phyloP scores from a whole-genome alignment of 2,113 vertebrate genomes.

The Zingel zingel region DNA sequence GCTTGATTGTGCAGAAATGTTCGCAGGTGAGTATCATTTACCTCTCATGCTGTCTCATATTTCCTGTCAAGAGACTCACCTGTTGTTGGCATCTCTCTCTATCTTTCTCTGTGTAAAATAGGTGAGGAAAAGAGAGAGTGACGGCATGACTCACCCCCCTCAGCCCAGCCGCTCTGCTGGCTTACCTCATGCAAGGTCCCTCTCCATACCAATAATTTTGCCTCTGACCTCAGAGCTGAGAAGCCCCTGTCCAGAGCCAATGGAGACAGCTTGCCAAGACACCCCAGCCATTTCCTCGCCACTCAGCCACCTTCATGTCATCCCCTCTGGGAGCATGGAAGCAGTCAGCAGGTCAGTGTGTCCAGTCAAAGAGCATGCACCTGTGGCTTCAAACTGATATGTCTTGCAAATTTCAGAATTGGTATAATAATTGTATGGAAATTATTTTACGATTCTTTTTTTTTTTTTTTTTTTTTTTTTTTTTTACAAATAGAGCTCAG shows the following conservation, averaged over 20 bases:
- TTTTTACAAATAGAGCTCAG: neutral
- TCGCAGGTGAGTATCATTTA: conserved; percentile 31
- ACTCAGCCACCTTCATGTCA: conserved; percentile 1
- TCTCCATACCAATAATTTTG: conserved; percentile 54
- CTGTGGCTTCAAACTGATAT: neutral
- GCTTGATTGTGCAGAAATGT: conserved; percentile 15
- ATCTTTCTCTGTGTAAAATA: conserved; percentile 42
- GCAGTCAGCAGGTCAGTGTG: conserved; percentile 75
- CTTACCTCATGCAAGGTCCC: conserved; percentile 25
- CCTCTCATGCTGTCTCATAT: conserved; percentile 40
- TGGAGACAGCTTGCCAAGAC: conserved; percentile 52
- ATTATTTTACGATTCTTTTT: neutral
- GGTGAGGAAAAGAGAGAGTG: conserved; percentile 72
- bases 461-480: neutral
- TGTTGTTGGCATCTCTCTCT: neutral
- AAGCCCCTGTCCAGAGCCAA: conserved; percentile 56
- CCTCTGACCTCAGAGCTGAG: conserved; percentile 53
- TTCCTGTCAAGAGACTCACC: conserved; percentile 46
- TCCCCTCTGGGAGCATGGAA: conserved; percentile 58
- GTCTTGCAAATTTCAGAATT: neutral
- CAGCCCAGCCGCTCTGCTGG: conserved; percentile 30
- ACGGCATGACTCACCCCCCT: conserved; percentile 31
- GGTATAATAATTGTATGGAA: neutral
- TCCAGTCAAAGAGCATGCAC: neutral
- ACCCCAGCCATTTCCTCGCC: neutral